These are phyloP conservation scores for Pseudocheirus occidentalis DNA, from an alignment of 2,797 vertebrate species.

Conservation along the genomic window DNA sequence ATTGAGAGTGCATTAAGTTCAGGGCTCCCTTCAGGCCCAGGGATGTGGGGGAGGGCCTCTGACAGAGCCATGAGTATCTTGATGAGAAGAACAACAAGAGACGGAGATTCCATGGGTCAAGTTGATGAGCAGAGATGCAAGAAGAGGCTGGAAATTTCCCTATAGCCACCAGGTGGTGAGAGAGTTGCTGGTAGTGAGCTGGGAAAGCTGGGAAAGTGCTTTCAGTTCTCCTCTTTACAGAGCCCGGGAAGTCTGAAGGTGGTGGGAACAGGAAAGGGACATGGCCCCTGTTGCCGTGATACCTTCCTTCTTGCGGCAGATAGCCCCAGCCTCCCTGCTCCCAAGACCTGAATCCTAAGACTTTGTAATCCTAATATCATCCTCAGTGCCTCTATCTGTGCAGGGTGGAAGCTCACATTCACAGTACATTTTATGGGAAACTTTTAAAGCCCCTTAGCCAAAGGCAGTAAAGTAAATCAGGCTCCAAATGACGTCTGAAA, in stretches of 20 bases:
- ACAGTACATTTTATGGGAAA: background rate
- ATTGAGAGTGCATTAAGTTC: background rate
- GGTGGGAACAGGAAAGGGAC: background rate
- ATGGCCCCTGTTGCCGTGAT: background rate
- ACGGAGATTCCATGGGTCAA: background rate
- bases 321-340: background rate
- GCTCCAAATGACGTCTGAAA: background rate
- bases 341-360: background rate
- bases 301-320: background rate
- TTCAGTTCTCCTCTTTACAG: background rate
- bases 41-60: background rate
- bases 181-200: background rate
- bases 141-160: background rate
- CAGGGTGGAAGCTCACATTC: background rate
- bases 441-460: background rate
- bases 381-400: background rate
- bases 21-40: background rate
- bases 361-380: background rate
- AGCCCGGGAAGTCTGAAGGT: background rate
- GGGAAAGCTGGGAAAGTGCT: background rate
- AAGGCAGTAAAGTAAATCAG: conserved; percentile 2
- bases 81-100: background rate
- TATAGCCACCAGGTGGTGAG: background rate
- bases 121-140: background rate
- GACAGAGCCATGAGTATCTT: background rate